phyloP scores from a whole-genome alignment of 1,140 invertebrate genomes.

The Conus betulinus region DNA sequence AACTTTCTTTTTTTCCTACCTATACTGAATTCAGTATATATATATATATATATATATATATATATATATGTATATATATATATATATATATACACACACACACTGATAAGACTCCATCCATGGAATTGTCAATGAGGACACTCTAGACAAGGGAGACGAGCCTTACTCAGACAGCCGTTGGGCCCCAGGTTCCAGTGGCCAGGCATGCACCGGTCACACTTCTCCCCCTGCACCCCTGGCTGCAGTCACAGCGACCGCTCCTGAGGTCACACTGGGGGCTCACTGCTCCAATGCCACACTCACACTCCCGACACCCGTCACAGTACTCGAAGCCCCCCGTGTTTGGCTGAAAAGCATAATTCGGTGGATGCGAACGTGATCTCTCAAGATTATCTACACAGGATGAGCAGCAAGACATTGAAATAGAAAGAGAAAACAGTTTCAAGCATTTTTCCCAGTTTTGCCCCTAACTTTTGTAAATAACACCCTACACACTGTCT shows the following conservation, averaged over 20 bases:
- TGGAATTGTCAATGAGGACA: neutral
- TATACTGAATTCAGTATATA: neutral
- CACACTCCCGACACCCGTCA: slow-evolving; percentile 87
- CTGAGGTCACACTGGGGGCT: slow-evolving; percentile 88
- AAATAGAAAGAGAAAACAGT: neutral
- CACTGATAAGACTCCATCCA: too few relatives aligned
- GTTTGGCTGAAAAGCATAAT: slow-evolving; percentile 66
- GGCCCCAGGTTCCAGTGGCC: slow-evolving; percentile 95
- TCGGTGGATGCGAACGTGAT: too few relatives aligned
- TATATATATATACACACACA: too few relatives aligned
- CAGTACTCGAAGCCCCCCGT: slow-evolving; percentile 83
- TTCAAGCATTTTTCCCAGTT: too few relatives aligned
- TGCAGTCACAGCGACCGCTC: slow-evolving; percentile 93
- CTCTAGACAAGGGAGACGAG: neutral
- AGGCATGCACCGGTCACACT: slow-evolving; percentile 91
- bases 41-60: neutral
- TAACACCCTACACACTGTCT: too few relatives aligned
- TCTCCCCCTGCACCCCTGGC: slow-evolving; percentile 80
- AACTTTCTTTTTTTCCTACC: too few relatives aligned
- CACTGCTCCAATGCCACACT: slow-evolving; percentile 87
- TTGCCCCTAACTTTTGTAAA: too few relatives aligned
- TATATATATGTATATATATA: neutral
- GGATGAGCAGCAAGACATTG: neutral
- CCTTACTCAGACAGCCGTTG: slow-evolving; percentile 90
- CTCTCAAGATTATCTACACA: too few relatives aligned